phyloP scores from a whole-genome alignment of 2,113 vertebrate genomes.

The Acrocephalus arundinaceus region DNA sequence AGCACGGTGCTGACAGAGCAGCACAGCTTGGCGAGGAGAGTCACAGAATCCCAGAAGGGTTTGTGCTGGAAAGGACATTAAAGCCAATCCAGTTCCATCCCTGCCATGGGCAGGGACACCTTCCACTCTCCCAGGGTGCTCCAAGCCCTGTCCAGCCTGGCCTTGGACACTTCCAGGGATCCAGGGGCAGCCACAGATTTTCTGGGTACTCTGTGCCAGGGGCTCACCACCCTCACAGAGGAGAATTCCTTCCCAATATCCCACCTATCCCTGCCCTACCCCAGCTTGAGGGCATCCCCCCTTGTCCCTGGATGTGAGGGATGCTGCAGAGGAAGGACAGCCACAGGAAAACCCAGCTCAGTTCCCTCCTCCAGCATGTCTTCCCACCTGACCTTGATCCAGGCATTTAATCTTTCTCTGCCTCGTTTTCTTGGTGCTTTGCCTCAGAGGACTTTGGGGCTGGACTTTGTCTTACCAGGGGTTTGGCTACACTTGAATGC shows the following conservation, averaged over 20 bases:
- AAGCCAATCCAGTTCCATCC: fast-evolving
- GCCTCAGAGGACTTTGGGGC: background rate
- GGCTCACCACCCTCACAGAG: fast-evolving
- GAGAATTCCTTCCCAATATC: background rate
- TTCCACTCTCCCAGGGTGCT: fast-evolving
- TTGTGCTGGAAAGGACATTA: background rate
- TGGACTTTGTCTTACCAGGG: background rate
- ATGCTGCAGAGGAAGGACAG: background rate
- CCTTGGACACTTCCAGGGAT: background rate
- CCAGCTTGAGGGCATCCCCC: background rate
- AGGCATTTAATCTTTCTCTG: background rate
- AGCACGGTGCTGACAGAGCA: background rate
- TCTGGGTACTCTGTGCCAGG: background rate
- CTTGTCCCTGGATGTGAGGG: fast-evolving
- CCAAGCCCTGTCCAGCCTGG: fast-evolving
- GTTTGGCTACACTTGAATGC: background rate
- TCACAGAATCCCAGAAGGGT: background rate
- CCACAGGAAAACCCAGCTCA: background rate
- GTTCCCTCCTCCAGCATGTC: background rate
- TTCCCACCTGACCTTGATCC: background rate
- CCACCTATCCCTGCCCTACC: fast-evolving
- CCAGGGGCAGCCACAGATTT: background rate
- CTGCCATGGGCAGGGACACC: background rate
- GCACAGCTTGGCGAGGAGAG: background rate
- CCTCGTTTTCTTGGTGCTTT: background rate